Evolutionary conservation across 2,113 vertebrate species (phyloP).

Genomic region (Onychorhynchus coronatus): DNA sequence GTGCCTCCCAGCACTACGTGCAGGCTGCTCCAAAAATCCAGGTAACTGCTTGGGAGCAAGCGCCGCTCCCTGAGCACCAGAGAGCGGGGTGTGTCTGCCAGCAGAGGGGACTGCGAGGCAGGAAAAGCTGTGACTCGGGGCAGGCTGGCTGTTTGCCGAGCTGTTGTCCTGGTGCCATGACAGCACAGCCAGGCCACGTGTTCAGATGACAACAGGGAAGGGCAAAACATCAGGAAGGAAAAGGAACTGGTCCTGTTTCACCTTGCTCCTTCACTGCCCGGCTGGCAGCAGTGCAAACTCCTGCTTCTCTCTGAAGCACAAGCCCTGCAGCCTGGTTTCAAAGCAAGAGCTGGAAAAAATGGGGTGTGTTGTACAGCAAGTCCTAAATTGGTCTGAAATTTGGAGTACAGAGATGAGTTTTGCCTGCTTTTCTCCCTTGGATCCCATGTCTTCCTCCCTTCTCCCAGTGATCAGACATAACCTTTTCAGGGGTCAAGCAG

Average conservation of each 20-base stretch:
- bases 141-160: not conserved
- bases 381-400: not conserved
- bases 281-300: not conserved
- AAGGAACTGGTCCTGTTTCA: not conserved
- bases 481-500: not conserved
- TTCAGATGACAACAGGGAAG: not conserved
- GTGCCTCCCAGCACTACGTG: not conserved
- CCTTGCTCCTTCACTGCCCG: not conserved
- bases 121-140: not conserved
- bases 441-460: not conserved
- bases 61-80: not conserved
- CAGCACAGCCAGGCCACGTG: not conserved
- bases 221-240: not conserved
- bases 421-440: not conserved
- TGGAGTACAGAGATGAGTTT: not conserved
- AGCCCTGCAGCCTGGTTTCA: not conserved
- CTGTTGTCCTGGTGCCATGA: not conserved
- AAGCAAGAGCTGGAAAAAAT: not conserved
- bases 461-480: not conserved
- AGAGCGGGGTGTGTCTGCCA: not conserved
- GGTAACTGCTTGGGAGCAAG: not conserved
- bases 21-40: not conserved
- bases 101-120: not conserved
- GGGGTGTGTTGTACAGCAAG: not conserved
- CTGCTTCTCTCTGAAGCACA: not conserved